Evolutionary conservation across 2,113 vertebrate species (phyloP).

Genomic region (Centropus unirufus): DNA sequence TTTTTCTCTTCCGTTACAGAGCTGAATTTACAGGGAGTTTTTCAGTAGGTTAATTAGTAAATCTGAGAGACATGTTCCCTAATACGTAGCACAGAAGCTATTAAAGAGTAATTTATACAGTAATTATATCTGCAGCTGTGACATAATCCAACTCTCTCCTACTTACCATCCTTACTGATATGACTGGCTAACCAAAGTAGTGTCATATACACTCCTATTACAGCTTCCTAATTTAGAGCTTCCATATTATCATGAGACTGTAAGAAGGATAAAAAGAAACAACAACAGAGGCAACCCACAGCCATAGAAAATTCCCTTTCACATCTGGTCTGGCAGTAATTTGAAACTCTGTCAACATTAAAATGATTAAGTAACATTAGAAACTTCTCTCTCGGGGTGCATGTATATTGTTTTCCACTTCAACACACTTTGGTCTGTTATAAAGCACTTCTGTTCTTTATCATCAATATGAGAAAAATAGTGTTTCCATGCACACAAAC

Average conservation of each 20-base stretch:
- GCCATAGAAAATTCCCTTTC: not conserved
- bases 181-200: slow-evolving; percentile 1
- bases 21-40: slow-evolving; percentile 11
- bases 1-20: not conserved
- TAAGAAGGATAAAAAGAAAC: not conserved
- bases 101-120: slow-evolving; percentile 55
- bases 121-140: slow-evolving; percentile 57
- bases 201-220: not conserved
- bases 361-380: not conserved
- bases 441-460: not conserved
- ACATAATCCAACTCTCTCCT: slow-evolving; percentile 20
- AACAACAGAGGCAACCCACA: not conserved
- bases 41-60: slow-evolving; percentile 50
- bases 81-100: slow-evolving; percentile 37
- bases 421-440: not conserved
- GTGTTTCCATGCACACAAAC: not conserved
- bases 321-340: not conserved
- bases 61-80: slow-evolving; percentile 12
- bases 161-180: not conserved
- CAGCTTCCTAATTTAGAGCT: not conserved
- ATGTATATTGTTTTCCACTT: not conserved
- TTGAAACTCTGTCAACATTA: not conserved
- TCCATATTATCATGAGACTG: not conserved
- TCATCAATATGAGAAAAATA: slow-evolving; percentile 4
- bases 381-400: not conserved